These are phyloP conservation scores for Lasioglossum villosulum DNA, from an alignment of 2,888 invertebrate genomes.

Conservation along the genomic window DNA sequence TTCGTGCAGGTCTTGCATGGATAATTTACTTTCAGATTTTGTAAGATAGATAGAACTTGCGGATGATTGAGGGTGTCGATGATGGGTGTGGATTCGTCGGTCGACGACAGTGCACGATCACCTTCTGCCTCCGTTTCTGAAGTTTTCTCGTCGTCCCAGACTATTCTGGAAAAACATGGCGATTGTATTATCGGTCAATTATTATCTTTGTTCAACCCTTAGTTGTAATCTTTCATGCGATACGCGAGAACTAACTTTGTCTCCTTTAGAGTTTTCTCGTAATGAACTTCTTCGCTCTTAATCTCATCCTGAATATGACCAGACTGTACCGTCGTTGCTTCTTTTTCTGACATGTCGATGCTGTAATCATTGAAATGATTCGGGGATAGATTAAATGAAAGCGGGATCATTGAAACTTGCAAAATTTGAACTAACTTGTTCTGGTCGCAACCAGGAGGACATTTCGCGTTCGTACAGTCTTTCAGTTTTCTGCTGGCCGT, in stretches of 20 bases:
- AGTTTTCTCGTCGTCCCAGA: slow-evolving; percentile 46
- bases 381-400: background rate
- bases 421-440: slow-evolving; percentile 41
- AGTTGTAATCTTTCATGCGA: background rate
- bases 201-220: background rate
- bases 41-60: slow-evolving; percentile 49
- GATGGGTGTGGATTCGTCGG: slow-evolving; percentile 63
- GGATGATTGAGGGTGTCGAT: slow-evolving; percentile 55
- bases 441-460: background rate
- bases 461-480: background rate
- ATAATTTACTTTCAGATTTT: slow-evolving; percentile 60
- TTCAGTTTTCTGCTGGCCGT: slow-evolving; percentile 1
- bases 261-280: background rate
- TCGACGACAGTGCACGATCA: slow-evolving; percentile 55
- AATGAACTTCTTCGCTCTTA: slow-evolving; percentile 18
- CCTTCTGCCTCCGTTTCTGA: slow-evolving; percentile 61
- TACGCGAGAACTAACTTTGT: slow-evolving; percentile 31
- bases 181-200: slow-evolving; percentile 11
- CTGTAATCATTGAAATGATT: slow-evolving; percentile 8
- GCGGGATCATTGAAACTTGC: background rate
- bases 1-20: slow-evolving; percentile 65
- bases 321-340: background rate
- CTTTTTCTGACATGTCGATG: background rate
- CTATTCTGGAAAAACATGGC: slow-evolving; percentile 16
- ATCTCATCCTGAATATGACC: background rate